Conservation (phyloP, 2,888 invertebrate species). For the Aleiodes alternator region DNA sequence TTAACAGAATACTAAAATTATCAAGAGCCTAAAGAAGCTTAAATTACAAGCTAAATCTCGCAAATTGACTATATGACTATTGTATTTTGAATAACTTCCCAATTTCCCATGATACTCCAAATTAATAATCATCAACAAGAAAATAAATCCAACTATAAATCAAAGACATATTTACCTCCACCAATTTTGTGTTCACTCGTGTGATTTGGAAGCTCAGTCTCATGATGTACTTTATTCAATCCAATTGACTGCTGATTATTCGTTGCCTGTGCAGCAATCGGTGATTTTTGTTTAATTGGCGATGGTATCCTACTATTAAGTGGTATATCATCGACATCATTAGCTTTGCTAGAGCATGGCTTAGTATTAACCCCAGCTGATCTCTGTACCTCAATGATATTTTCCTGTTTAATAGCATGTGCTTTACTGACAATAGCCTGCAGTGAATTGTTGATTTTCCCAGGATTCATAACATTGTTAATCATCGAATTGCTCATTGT, state of each 20-base stretch:
- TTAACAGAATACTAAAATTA: too few species aligned
- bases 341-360: slow-evolving; percentile 68
- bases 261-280: slow-evolving; percentile 65
- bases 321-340: slow-evolving; percentile 73
- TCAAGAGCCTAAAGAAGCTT: too few species aligned
- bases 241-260: slow-evolving; percentile 64
- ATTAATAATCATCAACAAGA: too few species aligned
- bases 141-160: not conserved
- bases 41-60: too few species aligned
- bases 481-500: not conserved
- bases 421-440: slow-evolving; percentile 68
- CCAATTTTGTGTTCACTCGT: slow-evolving; percentile 74
- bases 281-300: slow-evolving; percentile 69
- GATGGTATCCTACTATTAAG: slow-evolving; percentile 74
- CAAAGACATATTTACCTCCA: slow-evolving; percentile 67
- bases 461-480: slow-evolving; percentile 38
- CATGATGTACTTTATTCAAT: slow-evolving; percentile 66
- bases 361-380: slow-evolving; percentile 61
- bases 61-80: too few species aligned
- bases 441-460: slow-evolving; percentile 70
- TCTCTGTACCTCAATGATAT: slow-evolving; percentile 61
- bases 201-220: slow-evolving; percentile 71
- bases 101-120: too few species aligned
- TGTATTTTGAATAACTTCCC: too few species aligned
- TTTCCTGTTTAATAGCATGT: slow-evolving; percentile 71